A percentile compares a stretch with the other conserved stretches of the same genome.
Evolutionary conservation across 2,888 invertebrate genomes (phyloP).

Genomic region (Parascotia fuliginaria): DNA sequence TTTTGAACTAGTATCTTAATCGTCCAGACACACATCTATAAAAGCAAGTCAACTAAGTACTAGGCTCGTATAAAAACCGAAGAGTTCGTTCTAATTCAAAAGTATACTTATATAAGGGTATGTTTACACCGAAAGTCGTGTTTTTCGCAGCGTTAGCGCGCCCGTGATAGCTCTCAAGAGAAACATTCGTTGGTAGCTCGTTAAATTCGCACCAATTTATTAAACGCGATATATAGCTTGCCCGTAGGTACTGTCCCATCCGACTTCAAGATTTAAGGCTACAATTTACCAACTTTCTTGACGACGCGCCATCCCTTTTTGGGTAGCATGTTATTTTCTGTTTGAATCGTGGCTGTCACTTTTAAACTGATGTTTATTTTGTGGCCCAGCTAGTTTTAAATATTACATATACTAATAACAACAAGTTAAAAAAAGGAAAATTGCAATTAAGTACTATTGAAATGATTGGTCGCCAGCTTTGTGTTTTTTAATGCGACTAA

Average conservation of each 20-base stretch:
- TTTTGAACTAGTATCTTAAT: too few relatives aligned
- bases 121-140: conserved; percentile 29
- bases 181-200: conserved; percentile 56
- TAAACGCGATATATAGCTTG: conserved; percentile 54
- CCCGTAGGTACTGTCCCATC: conserved; percentile 32
- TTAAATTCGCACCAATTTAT: conserved; percentile 60
- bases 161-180: conserved; percentile 56
- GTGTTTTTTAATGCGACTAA: too few relatives aligned
- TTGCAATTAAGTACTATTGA: too few relatives aligned
- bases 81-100: conserved; percentile 22
- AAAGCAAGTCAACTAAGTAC: conserved; percentile 19
- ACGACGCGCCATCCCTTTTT: not conserved
- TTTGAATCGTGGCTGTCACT: not conserved
- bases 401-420: too few relatives aligned
- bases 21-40: too few relatives aligned
- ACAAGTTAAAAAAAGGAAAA: too few relatives aligned
- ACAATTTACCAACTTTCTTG: conserved; percentile 33
- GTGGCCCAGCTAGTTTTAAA: too few relatives aligned
- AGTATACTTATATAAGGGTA: conserved; percentile 25
- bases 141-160: conserved; percentile 38
- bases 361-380: too few relatives aligned
- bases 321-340: not conserved
- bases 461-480: too few relatives aligned
- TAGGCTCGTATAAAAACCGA: conserved; percentile 1
- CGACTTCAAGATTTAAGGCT: conserved; percentile 37